These are phyloP conservation scores for Lamellibrachia satsuma DNA, from an alignment of 2,888 invertebrate genomes.

Conservation along the genomic window DNA sequence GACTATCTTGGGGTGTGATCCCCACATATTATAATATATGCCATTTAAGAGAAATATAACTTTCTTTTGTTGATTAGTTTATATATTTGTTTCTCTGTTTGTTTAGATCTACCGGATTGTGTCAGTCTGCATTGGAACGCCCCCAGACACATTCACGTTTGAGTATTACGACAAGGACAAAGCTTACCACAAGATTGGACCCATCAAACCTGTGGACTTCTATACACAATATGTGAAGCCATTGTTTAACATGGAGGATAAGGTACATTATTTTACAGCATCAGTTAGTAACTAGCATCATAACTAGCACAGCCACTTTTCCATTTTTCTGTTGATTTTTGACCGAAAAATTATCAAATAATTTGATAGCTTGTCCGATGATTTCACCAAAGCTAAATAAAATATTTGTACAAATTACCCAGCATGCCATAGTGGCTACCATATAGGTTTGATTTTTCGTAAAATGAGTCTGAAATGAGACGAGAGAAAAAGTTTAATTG, in stretches of 20 bases:
- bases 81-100: slow-evolving; percentile 8
- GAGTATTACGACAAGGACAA: slow-evolving; percentile 81
- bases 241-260: slow-evolving; percentile 82
- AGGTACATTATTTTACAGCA: slow-evolving; percentile 68
- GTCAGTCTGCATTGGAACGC: slow-evolving; percentile 85
- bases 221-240: slow-evolving; percentile 82
- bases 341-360: not conserved
- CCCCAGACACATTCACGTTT: slow-evolving; percentile 81
- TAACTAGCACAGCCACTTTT: not conserved
- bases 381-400: too few relatives aligned
- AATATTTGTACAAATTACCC: too few relatives aligned
- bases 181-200: slow-evolving; percentile 77
- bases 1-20: not conserved
- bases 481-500: too few relatives aligned
- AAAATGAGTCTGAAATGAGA: too few relatives aligned
- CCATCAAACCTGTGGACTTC: slow-evolving; percentile 81
- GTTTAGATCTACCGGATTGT: slow-evolving; percentile 78
- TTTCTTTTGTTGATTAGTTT: not conserved
- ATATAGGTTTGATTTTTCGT: too few relatives aligned
- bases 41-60: too few relatives aligned
- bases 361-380: not conserved
- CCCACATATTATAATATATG: not conserved
- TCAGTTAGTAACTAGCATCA: not conserved
- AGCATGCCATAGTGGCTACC: too few relatives aligned
- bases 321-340: not conserved